Conservation (phyloP, 2,888 invertebrate genomes). For the Ditylenchus weischeri region DNA sequence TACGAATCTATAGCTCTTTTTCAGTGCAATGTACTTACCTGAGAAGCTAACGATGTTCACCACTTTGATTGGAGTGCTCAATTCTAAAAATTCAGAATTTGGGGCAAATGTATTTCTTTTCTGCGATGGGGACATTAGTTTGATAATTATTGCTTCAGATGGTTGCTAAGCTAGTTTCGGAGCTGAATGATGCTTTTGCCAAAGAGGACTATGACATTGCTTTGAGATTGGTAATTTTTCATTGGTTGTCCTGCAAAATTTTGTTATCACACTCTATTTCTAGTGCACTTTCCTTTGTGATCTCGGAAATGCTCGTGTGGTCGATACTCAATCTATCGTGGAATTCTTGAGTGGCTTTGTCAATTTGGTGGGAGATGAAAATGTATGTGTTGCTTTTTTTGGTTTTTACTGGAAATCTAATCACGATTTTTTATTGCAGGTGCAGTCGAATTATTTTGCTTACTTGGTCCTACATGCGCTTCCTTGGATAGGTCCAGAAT, state of each 20-base stretch:
- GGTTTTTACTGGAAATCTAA: conserved; percentile 1
- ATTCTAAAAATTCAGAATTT: conserved; percentile 95
- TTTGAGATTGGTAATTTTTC: conserved; percentile 35
- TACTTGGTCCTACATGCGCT: conserved; percentile 75
- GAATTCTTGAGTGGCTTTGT: conserved; percentile 87
- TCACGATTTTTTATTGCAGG: conserved; percentile 59
- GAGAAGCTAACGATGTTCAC: conserved; percentile 97
- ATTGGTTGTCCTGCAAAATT: conserved; percentile 7
- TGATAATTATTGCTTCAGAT: conserved; percentile 36
- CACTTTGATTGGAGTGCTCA: conserved; percentile 90
- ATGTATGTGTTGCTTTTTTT: conserved; percentile 69
- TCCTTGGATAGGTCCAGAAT: conserved; percentile 77
- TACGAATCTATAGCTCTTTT: background rate
- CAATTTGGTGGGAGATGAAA: conserved; percentile 87
- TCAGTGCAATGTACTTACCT: conserved; percentile 63
- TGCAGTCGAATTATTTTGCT: conserved; percentile 68
- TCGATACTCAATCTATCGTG: conserved; percentile 84
- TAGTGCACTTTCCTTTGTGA: conserved; percentile 89
- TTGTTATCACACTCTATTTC: conserved; percentile 64
- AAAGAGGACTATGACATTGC: conserved; percentile 60
- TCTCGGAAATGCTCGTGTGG: conserved; percentile 91
- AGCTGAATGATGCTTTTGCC: conserved; percentile 62
- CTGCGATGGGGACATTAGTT: background rate
- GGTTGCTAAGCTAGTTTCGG: conserved; percentile 72
- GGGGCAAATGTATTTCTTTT: conserved; percentile 63